Percentiles rank a stretch among this genome's conserved stretches.
Conservation (phyloP, 1,140 invertebrate species). For the Solenopsis invicta region DNA sequence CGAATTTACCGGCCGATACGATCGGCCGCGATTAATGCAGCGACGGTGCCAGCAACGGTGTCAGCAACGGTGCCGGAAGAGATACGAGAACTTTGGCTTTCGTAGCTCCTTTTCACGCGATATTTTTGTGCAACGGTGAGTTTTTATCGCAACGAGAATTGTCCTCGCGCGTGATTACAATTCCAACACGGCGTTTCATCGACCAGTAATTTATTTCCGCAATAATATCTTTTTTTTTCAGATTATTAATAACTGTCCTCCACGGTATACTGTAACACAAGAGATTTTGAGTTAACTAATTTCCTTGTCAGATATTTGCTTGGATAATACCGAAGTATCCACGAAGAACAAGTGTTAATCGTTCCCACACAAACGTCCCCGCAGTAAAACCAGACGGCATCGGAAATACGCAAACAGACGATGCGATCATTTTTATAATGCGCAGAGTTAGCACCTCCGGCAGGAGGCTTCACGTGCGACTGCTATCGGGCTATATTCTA, state of each 20-base stretch:
- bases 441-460: slow-evolving; percentile 12
- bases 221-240: not conserved
- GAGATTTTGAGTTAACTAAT: not conserved
- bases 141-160: not conserved
- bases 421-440: slow-evolving; percentile 40
- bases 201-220: not conserved
- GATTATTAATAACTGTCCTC: not conserved
- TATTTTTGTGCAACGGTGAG: not conserved
- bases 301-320: not conserved
- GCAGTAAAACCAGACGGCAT: slow-evolving; percentile 19
- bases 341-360: not conserved
- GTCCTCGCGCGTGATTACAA: not conserved
- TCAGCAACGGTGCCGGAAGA: not conserved
- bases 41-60: slow-evolving; percentile 7
- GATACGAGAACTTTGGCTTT: slow-evolving; percentile 3
- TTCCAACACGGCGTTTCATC: not conserved
- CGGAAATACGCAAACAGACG: slow-evolving; percentile 12
- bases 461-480: too few species aligned
- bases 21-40: slow-evolving; percentile 64
- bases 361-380: not conserved
- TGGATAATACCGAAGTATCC: not conserved
- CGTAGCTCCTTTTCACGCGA: not conserved
- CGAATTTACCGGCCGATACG: slow-evolving; percentile 76
- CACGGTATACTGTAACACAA: not conserved
- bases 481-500: slow-evolving; percentile 31